Evolutionary conservation across 2,113 vertebrate genomes (phyloP), one percentile per base, ranked within the genome.

Genomic region (Tychaedon coryphoeus): DNA sequence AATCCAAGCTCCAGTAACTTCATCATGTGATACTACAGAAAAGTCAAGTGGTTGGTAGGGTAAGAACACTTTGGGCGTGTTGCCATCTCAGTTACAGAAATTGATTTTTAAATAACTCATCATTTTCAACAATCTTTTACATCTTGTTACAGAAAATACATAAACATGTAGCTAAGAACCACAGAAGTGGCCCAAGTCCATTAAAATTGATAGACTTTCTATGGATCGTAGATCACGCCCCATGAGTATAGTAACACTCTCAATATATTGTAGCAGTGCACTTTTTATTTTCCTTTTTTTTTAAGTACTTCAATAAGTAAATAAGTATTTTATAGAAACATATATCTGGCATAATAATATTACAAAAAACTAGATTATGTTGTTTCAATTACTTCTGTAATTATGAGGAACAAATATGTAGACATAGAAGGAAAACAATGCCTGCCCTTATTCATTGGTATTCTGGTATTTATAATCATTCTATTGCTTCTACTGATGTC

Each of bases 31-130:
- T 92, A 62, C 42, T n/a, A 89, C 31, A 71, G 15, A 20, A 42
- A 43, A 82, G 36, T 78, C 22, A 90, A 85, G 43, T 40, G 23
- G 25, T 34, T 40, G 23, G 26, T 34, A 82, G 31, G 15, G 26
- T 69, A 85, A 78, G 54, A 94, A 94, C 28, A 66, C 34, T 58
- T 60, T 38, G 8, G 45, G 42, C 31, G 76, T 14, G 16, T 73
- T 86, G 69, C 38, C 25, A 79, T 48, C 36, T 54, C 33, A 92
- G 50, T 53, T 72, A 66, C 10, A 79, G 15, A 86, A 92, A 95
- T 5, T 82, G 74, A 94, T 96, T 96, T 95, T 81, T 92, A 90
- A 92, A 48, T 88, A 94, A 91, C 54, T 81, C 43, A 79, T 69
- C 0, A 60, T 90, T 96, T 95, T 73, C 29, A 90, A 92, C 77